These are phyloP conservation scores for Mandrillus leucophaeus DNA, from an alignment of 2,113 vertebrate genomes.

Conservation along the genomic window DNA sequence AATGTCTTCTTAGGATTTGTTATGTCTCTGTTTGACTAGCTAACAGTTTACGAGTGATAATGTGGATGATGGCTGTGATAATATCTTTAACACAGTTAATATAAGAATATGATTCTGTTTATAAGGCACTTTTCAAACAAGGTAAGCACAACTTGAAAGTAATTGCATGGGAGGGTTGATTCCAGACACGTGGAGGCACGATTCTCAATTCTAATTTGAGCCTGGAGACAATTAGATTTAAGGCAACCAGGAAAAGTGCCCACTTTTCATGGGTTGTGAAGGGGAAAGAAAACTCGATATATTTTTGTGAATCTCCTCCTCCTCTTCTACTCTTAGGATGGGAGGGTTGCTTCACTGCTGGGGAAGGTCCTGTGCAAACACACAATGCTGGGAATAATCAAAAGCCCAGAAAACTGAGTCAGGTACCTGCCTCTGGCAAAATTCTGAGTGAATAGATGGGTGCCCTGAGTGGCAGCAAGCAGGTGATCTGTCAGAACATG, in stretches of 20 bases:
- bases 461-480: not conserved
- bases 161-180: constrained; percentile 33
- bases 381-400: not conserved
- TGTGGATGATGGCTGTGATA: not conserved
- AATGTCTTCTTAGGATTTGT: constrained; percentile 22
- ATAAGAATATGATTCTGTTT: constrained; percentile 48
- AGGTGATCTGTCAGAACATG: constrained; percentile 58
- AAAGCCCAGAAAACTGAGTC: constrained; percentile 54
- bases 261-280: constrained; percentile 27
- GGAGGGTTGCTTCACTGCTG: not conserved
- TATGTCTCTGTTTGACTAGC: not conserved
- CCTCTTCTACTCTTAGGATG: constrained; percentile 63
- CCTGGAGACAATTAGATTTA: constrained; percentile 47
- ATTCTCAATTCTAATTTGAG: constrained; percentile 62
- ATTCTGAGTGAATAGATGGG: not conserved
- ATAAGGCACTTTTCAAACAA: constrained; percentile 59
- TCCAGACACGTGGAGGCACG: constrained; percentile 45
- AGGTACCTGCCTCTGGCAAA: constrained; percentile 36
- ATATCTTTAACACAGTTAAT: constrained; percentile 28
- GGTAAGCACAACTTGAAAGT: constrained; percentile 48
- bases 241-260: not conserved
- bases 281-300: not conserved
- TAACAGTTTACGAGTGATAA: constrained; percentile 20
- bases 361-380: constrained; percentile 43
- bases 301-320: constrained; percentile 52